These are phyloP conservation scores for Cynopterus brachyotis DNA, from an alignment of 2,113 vertebrate genomes.

Conservation along the genomic window DNA sequence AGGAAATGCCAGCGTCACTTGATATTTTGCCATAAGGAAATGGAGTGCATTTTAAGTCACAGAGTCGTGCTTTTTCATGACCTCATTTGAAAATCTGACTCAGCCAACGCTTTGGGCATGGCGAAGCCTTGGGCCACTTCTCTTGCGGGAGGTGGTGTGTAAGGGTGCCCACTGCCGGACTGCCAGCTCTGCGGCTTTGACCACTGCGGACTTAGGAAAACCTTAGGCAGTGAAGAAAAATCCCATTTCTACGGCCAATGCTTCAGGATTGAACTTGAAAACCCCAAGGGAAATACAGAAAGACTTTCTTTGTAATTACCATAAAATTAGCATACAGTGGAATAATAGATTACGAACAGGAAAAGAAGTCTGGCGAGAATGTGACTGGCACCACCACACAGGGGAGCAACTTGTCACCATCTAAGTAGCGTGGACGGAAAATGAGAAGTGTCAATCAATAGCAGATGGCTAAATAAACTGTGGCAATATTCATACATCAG, in stretches of 20 bases:
- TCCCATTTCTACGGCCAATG: background rate
- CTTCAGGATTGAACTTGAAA: background rate
- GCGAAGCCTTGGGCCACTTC: background rate
- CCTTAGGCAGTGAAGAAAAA: background rate
- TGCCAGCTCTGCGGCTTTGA: background rate
- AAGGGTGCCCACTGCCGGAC: rapidly evolving
- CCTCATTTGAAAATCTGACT: background rate
- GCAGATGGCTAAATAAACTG: background rate
- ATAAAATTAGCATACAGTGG: background rate
- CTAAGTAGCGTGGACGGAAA: background rate
- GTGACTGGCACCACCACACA: background rate
- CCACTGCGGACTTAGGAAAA: background rate
- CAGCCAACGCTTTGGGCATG: background rate
- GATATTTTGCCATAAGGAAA: background rate
- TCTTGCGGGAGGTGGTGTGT: background rate
- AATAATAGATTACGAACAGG: background rate
- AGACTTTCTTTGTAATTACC: background rate
- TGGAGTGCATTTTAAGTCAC: background rate
- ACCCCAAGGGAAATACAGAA: background rate
- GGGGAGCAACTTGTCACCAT: background rate
- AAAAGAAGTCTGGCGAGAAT: background rate
- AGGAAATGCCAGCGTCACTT: background rate
- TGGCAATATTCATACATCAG: background rate
- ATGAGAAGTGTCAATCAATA: rapidly evolving
- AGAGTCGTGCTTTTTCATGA: background rate